Base-by-base conservation (phyloP, 1,140 invertebrate genomes). In the Theocolax elegans region DNA sequence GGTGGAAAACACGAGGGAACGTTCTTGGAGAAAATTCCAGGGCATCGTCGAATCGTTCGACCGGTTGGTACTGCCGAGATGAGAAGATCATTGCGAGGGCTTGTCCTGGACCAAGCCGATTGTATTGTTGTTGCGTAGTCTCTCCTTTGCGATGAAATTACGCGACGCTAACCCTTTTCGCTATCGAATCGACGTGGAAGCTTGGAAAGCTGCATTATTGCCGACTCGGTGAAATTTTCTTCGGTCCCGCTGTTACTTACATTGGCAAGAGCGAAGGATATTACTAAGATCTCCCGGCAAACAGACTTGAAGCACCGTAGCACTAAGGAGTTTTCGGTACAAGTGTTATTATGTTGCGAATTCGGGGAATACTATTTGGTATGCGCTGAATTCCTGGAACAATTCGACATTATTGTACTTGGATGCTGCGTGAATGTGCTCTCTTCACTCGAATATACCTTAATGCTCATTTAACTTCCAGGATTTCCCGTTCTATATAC, bases 11-110 rank as follows among this genome's bases (percentile, higher is more conserved):
- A n/a, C n/a, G n/a, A 12, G 12, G 25, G 38, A 44, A 44, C 56
- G 64, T 66, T 54, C 49, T 15, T 56, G 19, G 38, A n/a, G 38
- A 29, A 44, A 56, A 44, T 54, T 9, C 38, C n/a, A 25, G n/a
- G 10, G 17, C 29, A 54, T 56, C 23, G 23, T 21, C 49, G 29
- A 40, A 48, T 38, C 60, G 19, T n/a, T 65, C 29, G 53, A 3
- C 13, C 31, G 15, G 53, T 53, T 65, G 21, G 7, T 35, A 21
- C 27, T 17, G 9, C 49, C 23, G 4, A 63, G 27, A 46, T 31
- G 59, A 46, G n/a, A 17, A 13, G 42, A 62, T 62, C 25, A 48
- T 48, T 62, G 31, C 12, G 35, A 59, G 38, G 29, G 38, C 42
- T 42, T 40, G 19, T 25, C 25, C 56, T 59, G 38, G n/a, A 25